Evolutionary conservation across 2,888 invertebrate species (phyloP).

Genomic region (Drosophila phalerata): DNA sequence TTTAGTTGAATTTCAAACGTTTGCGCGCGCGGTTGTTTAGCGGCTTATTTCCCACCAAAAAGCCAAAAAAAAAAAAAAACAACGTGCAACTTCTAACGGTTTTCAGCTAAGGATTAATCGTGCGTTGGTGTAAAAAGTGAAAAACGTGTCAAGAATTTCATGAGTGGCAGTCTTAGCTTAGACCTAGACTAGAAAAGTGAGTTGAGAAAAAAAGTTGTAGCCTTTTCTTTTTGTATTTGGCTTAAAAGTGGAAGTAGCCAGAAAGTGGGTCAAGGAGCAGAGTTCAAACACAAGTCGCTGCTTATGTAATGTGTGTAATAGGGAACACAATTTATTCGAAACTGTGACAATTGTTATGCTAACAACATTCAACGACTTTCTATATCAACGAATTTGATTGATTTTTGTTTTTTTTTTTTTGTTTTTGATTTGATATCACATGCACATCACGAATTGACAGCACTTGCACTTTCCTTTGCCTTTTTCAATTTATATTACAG

Average conservation of each 20-base stretch:
- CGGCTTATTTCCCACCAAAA: conserved; percentile 24
- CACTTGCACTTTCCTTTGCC: conserved; percentile 74
- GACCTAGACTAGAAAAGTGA: conserved; percentile 48
- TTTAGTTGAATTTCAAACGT: conserved; percentile 83
- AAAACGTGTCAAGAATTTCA: conserved; percentile 54
- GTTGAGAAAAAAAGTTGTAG: conserved; percentile 19
- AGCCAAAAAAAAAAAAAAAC: conserved; percentile 16
- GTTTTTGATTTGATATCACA: conserved; percentile 39
- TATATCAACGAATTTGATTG: conserved; percentile 57
- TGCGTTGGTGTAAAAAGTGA: conserved; percentile 42
- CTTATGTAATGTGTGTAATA: conserved; percentile 62
- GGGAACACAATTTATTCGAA: background rate
- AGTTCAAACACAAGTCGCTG: conserved; percentile 19
- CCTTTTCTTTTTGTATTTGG: background rate
- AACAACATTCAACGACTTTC: conserved; percentile 63
- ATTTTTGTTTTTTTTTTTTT: conserved; percentile 24
- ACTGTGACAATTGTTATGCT: conserved; percentile 46
- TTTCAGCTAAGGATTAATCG: conserved; percentile 37
- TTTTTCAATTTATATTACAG: conserved; percentile 39
- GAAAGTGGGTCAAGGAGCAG: conserved; percentile 54
- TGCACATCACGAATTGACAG: conserved; percentile 63
- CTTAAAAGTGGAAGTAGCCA: conserved; percentile 12
- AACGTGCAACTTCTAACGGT: conserved; percentile 41
- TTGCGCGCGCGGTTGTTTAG: conserved; percentile 77
- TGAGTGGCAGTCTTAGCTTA: background rate